Evolutionary conservation across 2,113 vertebrate genomes (phyloP).

Genomic region (Lophotis ruficrista): DNA sequence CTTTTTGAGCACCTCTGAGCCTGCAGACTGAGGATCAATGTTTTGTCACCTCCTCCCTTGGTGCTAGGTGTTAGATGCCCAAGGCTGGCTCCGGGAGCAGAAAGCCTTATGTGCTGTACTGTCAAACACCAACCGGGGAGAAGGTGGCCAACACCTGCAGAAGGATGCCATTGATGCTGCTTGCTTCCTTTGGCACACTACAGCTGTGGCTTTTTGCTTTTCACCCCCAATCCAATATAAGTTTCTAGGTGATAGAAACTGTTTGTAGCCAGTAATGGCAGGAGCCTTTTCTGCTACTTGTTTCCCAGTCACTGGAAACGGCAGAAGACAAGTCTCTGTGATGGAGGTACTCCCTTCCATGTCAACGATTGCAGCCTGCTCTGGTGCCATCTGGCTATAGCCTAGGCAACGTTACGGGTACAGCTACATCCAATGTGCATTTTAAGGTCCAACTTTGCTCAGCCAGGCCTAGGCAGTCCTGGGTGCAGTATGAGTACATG

Average conservation of each 20-base stretch:
- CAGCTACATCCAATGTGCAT: neutral
- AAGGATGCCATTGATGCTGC: accelerated
- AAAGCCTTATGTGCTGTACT: neutral
- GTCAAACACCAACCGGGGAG: neutral
- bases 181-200: neutral
- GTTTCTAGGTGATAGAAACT: neutral
- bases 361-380: neutral
- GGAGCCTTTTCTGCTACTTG: neutral
- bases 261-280: neutral
- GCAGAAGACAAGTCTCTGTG: neutral
- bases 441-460: neutral
- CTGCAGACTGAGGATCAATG: neutral
- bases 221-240: neutral
- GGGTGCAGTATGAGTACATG: neutral
- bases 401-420: accelerated
- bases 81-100: neutral
- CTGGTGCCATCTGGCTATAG: neutral
- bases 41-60: neutral
- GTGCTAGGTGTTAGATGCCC: neutral
- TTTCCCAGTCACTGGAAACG: neutral
- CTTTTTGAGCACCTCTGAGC: neutral
- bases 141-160: neutral
- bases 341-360: neutral
- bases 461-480: neutral
- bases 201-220: neutral